Evolutionary conservation across 1,140 invertebrate species (phyloP).

Genomic region (Oscheius sp.): DNA sequence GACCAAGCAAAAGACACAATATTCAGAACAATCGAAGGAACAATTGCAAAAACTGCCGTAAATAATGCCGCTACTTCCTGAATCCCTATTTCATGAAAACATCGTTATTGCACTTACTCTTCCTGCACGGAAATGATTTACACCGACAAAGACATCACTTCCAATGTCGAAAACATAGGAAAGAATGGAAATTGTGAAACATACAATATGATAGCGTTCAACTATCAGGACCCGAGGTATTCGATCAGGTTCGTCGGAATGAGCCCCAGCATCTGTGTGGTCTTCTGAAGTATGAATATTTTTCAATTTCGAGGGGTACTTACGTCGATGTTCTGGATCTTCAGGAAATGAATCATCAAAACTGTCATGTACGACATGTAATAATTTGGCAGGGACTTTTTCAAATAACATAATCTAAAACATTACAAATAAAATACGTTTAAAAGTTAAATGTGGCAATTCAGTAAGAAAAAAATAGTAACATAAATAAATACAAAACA

Average conservation of each 20-base stretch:
- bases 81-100: background rate
- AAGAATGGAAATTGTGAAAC: background rate
- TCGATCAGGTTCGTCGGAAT: background rate
- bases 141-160: background rate
- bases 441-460: too few species aligned
- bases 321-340: too few species aligned
- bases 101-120: background rate
- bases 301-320: too few species aligned
- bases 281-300: background rate
- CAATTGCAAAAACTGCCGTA: background rate
- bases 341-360: background rate
- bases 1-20: background rate
- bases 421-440: too few species aligned
- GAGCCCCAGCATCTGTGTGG: background rate
- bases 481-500: too few species aligned
- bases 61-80: background rate
- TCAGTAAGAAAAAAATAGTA: too few species aligned
- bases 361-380: background rate
- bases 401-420: background rate
- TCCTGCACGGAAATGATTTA: background rate
- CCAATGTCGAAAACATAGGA: conserved; percentile 1
- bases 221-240: background rate
- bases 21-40: background rate
- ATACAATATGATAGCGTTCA: background rate
- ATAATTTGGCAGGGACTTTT: background rate